Evolutionary conservation across 2,113 vertebrate genomes (phyloP).

Genomic region (Chaenogobius annularis): DNA sequence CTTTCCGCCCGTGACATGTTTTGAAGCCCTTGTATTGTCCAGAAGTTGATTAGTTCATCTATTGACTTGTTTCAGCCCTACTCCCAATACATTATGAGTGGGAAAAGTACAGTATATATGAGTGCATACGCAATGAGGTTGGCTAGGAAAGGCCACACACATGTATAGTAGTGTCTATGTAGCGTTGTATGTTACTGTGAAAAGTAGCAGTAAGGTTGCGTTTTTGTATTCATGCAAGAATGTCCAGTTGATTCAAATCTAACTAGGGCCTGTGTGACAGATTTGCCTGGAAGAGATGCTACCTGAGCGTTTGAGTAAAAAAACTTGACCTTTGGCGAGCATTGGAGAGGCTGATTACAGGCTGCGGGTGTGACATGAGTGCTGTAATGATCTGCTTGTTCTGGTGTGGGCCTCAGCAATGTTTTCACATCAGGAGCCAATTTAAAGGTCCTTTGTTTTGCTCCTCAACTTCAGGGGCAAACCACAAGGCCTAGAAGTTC

Average conservation of each 20-base stretch:
- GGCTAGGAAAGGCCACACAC: not conserved
- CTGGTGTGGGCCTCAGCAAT: slow-evolving; percentile 85
- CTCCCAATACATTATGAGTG: too few relatives aligned
- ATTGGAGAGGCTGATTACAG: slow-evolving; percentile 76
- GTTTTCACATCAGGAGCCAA: slow-evolving; percentile 93
- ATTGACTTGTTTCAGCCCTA: too few relatives aligned
- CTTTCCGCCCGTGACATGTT: too few relatives aligned
- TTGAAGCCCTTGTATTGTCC: too few relatives aligned
- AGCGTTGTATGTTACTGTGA: not conserved
- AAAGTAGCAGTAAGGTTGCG: not conserved
- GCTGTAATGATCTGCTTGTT: slow-evolving; percentile 88
- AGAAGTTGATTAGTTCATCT: too few relatives aligned
- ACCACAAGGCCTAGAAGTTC: slow-evolving; percentile 73
- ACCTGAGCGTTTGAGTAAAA: slow-evolving; percentile 43
- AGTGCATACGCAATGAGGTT: not conserved
- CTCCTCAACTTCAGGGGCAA: slow-evolving; percentile 84
- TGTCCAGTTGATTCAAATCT: slow-evolving; percentile 40
- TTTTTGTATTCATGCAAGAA: slow-evolving; percentile 20
- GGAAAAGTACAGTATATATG: not conserved
- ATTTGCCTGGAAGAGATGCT: slow-evolving; percentile 33
- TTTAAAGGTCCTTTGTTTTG: slow-evolving; percentile 91
- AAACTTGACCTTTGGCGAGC: slow-evolving; percentile 83
- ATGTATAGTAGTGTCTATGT: not conserved
- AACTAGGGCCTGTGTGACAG: slow-evolving; percentile 31
- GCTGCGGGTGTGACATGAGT: slow-evolving; percentile 79